Conservation (phyloP, 2,797 vertebrate genomes). For the Lepus oiostolus region DNA sequence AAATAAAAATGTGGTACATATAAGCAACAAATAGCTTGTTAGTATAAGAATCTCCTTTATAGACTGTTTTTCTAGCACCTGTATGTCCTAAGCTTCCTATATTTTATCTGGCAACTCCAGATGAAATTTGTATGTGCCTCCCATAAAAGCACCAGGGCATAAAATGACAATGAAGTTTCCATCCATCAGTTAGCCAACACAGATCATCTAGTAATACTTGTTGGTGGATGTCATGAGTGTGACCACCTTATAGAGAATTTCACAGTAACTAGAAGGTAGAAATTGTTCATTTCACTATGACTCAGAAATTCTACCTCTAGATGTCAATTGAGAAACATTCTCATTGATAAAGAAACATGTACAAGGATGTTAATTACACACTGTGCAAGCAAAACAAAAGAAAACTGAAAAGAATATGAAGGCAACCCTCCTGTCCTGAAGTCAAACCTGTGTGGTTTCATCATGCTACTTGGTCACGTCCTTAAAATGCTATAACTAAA, state of each 20-base stretch:
- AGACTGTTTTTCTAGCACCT: background rate
- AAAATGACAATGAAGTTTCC: background rate
- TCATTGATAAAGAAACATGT: background rate
- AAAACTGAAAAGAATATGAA: background rate
- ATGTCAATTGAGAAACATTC: background rate
- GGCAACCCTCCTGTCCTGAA: background rate
- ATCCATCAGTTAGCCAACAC: background rate
- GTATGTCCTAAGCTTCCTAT: background rate
- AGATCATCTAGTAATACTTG: background rate
- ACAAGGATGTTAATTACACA: background rate
- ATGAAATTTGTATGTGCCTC: background rate
- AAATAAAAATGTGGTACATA: background rate
- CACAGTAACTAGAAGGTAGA: background rate
- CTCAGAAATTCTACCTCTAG: background rate
- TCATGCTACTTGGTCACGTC: background rate
- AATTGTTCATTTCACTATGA: background rate
- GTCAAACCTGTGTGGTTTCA: background rate
- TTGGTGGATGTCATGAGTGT: background rate
- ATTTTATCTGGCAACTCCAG: background rate
- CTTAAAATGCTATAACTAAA: background rate
- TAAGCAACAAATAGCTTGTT: background rate
- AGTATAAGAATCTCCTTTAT: background rate
- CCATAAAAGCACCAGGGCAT: too few relatives aligned
- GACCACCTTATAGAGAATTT: background rate
- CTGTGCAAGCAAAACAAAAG: background rate